Evolutionary conservation across 2,797 vertebrate genomes (phyloP).

Genomic region (Falco berigora): DNA sequence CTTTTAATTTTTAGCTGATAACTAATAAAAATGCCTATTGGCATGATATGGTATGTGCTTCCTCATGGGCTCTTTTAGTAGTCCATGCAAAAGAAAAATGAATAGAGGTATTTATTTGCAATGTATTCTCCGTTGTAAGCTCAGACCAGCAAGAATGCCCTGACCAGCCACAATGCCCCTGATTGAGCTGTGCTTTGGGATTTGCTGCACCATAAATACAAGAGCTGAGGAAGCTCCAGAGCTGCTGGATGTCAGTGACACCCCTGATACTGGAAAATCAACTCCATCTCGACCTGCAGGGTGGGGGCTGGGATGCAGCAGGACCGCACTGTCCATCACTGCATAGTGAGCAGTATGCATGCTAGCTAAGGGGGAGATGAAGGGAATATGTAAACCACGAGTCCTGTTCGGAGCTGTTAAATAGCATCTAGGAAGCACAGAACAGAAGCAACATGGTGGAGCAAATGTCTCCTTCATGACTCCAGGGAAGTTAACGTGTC

Average conservation of each 20-base stretch:
- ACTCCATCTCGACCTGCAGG: not conserved
- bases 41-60: not conserved
- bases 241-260: constrained; percentile 38
- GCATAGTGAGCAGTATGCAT: not conserved
- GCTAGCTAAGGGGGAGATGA: not conserved
- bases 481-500: not conserved
- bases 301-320: not conserved
- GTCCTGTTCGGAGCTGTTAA: not conserved
- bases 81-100: not conserved
- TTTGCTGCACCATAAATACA: not conserved
- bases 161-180: not conserved
- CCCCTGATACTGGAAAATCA: constrained; percentile 8
- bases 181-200: not conserved
- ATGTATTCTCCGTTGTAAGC: not conserved
- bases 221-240: not conserved
- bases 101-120: not conserved
- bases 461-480: not conserved
- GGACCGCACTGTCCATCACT: rapidly evolving
- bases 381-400: not conserved
- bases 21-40: not conserved
- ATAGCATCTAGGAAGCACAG: not conserved
- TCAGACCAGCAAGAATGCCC: not conserved
- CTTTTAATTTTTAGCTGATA: not conserved
- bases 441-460: not conserved
- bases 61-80: not conserved